Evolutionary conservation across 2,797 vertebrate species (phyloP).

Genomic region (Melanotaenia maccullochi): DNA sequence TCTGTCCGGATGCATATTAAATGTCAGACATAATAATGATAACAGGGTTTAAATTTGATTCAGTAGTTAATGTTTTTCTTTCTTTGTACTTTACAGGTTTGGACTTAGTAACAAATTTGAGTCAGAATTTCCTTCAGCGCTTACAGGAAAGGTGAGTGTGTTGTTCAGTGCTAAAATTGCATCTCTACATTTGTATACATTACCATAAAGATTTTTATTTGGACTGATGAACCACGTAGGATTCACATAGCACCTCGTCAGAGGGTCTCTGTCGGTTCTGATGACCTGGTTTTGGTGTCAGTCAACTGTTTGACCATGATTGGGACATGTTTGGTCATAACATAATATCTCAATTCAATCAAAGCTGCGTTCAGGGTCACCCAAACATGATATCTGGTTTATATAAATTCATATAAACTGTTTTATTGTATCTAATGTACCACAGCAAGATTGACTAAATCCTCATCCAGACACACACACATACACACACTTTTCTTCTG

Average conservation of each 20-base stretch:
- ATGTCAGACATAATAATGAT: not conserved
- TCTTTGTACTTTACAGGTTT: slow-evolving; percentile 84
- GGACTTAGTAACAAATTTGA: slow-evolving; percentile 99
- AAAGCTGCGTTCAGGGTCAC: not conserved
- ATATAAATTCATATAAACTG: too few relatives aligned
- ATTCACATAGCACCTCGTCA: not conserved
- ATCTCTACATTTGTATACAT: not conserved
- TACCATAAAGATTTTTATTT: not conserved
- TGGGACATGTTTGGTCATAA: not conserved
- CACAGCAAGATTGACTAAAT: not conserved
- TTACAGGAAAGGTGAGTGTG: slow-evolving; percentile 95
- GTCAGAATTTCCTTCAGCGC: slow-evolving; percentile 96
- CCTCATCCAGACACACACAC: not conserved
- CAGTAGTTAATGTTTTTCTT: not conserved
- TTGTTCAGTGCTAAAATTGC: not conserved
- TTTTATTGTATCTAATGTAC: not conserved
- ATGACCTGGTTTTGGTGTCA: too few relatives aligned
- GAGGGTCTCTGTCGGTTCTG: too few relatives aligned
- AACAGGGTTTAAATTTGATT: not conserved
- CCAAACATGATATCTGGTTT: not conserved
- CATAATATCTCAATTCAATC: not conserved
- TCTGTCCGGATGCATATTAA: not conserved
- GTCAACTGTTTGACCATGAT: too few relatives aligned
- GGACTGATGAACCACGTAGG: not conserved
- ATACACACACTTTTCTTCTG: not conserved